Conservation (phyloP, 2,888 invertebrate genomes). For the Clanis bilineata region DNA sequence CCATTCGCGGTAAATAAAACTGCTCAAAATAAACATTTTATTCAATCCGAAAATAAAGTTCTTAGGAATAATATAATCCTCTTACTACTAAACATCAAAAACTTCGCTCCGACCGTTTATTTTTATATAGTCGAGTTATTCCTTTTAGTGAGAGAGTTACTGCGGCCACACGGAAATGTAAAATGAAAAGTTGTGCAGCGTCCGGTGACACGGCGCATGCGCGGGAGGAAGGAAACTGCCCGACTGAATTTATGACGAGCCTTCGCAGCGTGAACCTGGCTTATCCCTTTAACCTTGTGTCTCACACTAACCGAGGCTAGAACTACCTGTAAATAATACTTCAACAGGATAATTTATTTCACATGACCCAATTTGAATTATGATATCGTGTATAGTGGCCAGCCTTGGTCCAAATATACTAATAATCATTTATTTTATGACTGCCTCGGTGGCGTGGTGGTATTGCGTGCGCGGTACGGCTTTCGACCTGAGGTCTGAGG, state of each 20-base stretch:
- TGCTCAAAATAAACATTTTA: neutral
- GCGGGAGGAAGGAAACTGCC: conserved; percentile 59
- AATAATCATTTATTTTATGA: too few species aligned
- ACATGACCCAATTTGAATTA: too few species aligned
- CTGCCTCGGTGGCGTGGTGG: too few species aligned
- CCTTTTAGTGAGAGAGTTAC: conserved; percentile 15
- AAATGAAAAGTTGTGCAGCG: conserved; percentile 18
- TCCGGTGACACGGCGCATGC: conserved; percentile 38
- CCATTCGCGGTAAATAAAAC: too few species aligned
- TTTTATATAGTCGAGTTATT: conserved; percentile 11
- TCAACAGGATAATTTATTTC: too few species aligned
- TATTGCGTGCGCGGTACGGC: too few species aligned
- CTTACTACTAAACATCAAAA: neutral
- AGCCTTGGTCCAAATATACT: too few species aligned
- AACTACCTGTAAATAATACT: neutral
- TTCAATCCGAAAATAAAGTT: neutral
- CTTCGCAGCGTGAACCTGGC: conserved; percentile 45
- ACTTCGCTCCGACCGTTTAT: neutral
- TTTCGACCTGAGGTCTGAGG: too few species aligned
- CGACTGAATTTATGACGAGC: conserved; percentile 59
- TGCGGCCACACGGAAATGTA: conserved; percentile 16
- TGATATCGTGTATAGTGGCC: too few species aligned
- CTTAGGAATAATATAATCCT: too few species aligned
- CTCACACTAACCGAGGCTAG: neutral
- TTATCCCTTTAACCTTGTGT: conserved; percentile 27